Evolutionary conservation across 2,113 vertebrate species (phyloP), one percentile per base, ranked within the genome.

Genomic region (Lycocorax pyrrhopterus): DNA sequence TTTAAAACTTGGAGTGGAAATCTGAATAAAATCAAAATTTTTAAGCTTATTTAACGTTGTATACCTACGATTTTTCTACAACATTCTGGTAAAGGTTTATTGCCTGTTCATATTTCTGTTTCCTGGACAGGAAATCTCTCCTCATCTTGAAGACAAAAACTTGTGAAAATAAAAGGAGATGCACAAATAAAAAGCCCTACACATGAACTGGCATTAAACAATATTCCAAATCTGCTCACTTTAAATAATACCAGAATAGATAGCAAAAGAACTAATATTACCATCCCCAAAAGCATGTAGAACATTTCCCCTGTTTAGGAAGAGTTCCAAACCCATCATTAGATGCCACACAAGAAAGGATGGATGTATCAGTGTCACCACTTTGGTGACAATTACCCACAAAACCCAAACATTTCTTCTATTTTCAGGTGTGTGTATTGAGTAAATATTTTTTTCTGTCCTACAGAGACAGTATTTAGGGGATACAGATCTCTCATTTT

Each of bases 71-170:
- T 87, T 93, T 95, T 87, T 97, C 49, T 59, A 98, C 76, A 76
- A 97, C 68, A n/a, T 97, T 92, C 33, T 73, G 89, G 58, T 96
- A 97, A 47, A 97, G 55, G n/a, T 55, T 82, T 73, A 98, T 76
- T 51, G 97, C 95, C n/a, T 93, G 77, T 39, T 98, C 93, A 6
- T 96, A 96, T 23, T 98, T 96, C 56, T 98, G 94, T 75, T 97
- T 98, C 87, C 90, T 95, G 46, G 98, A 98, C 91, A 96, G 90
- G 83, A 98, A 58, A 53, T 98, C 96, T 8, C 96, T 98, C 96
- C 98, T 96, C 74, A 98, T 67, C 97, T 98, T 60, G 33, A 64
- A 62, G 7, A 14, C 7, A 74, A 37, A 52, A 37, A n/a, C 12
- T 21, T 55, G 17, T 32, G 52, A 73, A 89, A 74, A 74, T 29